phyloP scores from a whole-genome alignment of 1,140 invertebrate species.

The Ladona fulva region DNA sequence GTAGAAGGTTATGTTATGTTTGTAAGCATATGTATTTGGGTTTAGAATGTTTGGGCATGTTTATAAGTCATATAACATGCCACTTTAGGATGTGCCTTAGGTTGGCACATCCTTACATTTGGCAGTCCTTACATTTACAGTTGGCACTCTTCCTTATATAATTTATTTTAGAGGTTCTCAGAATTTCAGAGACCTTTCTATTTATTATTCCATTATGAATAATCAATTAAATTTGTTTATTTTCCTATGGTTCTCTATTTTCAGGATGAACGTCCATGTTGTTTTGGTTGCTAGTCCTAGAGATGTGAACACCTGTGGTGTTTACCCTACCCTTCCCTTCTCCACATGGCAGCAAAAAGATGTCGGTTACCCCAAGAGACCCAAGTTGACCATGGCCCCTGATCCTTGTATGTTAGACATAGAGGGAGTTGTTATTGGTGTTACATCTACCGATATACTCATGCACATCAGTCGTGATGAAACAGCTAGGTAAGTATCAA shows the following conservation, averaged over 20 bases:
- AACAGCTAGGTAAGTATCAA: conserved; percentile 50
- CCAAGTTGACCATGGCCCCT: conserved; percentile 53
- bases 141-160: too few relatives aligned
- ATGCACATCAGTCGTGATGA: conserved; percentile 72
- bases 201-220: too few relatives aligned
- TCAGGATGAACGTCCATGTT: conserved; percentile 55
- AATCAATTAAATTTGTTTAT: too few relatives aligned
- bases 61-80: too few relatives aligned
- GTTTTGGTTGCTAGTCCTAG: conserved; percentile 63
- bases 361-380: conserved; percentile 27
- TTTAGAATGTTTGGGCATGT: too few relatives aligned
- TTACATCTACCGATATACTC: conserved; percentile 73
- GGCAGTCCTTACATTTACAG: too few relatives aligned
- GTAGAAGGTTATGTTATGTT: too few relatives aligned
- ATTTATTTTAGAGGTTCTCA: too few relatives aligned
- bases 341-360: conserved; percentile 1
- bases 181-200: too few relatives aligned
- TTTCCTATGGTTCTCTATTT: conserved; percentile 27
- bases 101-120: too few relatives aligned
- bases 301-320: conserved; percentile 63
- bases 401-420: conserved; percentile 75
- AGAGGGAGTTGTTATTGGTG: conserved; percentile 62
- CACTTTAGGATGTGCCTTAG: too few relatives aligned
- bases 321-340: conserved; percentile 76
- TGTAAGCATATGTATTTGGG: too few relatives aligned